Evolutionary conservation across 2,888 invertebrate genomes (phyloP).

Genomic region (Geotrupes spiniger): DNA sequence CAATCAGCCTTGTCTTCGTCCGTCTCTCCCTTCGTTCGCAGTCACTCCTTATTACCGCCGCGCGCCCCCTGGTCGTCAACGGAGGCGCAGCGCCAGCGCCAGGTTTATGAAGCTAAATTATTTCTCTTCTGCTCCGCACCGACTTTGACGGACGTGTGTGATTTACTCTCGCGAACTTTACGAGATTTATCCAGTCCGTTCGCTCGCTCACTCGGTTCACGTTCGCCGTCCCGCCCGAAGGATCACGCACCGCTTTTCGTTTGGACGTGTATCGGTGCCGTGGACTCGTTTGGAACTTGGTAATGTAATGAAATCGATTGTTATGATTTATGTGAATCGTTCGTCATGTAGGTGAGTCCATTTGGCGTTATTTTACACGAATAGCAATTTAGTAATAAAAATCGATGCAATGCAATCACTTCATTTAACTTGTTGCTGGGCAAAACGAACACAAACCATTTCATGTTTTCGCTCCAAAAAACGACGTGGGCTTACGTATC

Average conservation of each 20-base stretch:
- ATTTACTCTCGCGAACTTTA: constrained; percentile 22
- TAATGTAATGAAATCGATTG: too few species aligned
- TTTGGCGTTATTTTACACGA: too few species aligned
- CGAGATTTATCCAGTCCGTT: constrained; percentile 19
- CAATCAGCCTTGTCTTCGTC: constrained; percentile 30
- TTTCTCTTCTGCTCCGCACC: constrained; percentile 27
- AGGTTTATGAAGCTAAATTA: constrained; percentile 39
- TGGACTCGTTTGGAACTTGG: too few species aligned
- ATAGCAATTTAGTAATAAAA: too few species aligned
- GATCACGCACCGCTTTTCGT: neutral
- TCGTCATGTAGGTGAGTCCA: too few species aligned
- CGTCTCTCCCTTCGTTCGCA: constrained; percentile 39
- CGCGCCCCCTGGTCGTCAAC: constrained; percentile 32
- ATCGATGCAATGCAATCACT: too few species aligned
- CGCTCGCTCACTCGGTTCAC: constrained; percentile 8
- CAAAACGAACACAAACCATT: too few species aligned
- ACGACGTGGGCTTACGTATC: too few species aligned
- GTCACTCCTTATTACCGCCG: constrained; percentile 39
- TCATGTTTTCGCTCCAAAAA: too few species aligned
- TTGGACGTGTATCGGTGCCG: too few species aligned
- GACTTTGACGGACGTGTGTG: constrained; percentile 23
- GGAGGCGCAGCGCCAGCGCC: constrained; percentile 24
- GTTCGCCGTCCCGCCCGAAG: constrained; percentile 4
- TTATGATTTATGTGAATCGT: too few species aligned
- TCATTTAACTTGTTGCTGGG: too few species aligned